Conservation (phyloP, 2,113 vertebrate species). For the Poecilia latipinna region DNA sequence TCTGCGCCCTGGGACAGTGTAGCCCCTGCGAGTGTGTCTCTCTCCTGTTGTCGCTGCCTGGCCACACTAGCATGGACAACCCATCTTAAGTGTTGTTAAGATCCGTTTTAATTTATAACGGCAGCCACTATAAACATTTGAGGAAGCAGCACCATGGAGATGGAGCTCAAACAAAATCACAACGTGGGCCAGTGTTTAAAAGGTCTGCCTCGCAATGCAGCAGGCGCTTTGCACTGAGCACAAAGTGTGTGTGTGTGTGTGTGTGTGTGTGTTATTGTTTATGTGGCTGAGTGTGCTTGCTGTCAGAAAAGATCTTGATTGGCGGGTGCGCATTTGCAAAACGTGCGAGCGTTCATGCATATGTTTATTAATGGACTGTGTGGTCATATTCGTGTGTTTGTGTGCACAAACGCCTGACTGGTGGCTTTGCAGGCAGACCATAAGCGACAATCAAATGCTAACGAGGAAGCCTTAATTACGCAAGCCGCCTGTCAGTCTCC, state of each 20-base stretch:
- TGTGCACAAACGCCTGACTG: slow-evolving; percentile 21
- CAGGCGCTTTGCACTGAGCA: slow-evolving; percentile 32
- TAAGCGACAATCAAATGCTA: slow-evolving; percentile 73
- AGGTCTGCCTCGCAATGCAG: slow-evolving; percentile 64
- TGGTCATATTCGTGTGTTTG: neutral
- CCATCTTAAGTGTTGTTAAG: slow-evolving; percentile 82
- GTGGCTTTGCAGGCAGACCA: slow-evolving; percentile 40
- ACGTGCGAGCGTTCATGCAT: slow-evolving; percentile 48
- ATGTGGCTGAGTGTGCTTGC: slow-evolving; percentile 35
- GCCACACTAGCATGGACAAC: slow-evolving; percentile 62
- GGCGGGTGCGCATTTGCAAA: slow-evolving; percentile 42
- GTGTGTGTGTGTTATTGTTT: slow-evolving; percentile 22
- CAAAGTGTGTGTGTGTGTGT: neutral
- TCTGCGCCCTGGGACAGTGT: slow-evolving; percentile 47
- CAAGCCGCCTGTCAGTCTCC: slow-evolving; percentile 27
- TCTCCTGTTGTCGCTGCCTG: slow-evolving; percentile 54
- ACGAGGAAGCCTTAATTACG: slow-evolving; percentile 49
- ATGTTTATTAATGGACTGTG: slow-evolving; percentile 49
- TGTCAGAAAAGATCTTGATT: slow-evolving; percentile 52
- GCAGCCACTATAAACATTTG: slow-evolving; percentile 82
- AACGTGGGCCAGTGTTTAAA: slow-evolving; percentile 83
- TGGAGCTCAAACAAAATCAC: slow-evolving; percentile 84
- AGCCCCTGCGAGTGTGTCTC: slow-evolving; percentile 36
- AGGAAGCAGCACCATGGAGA: slow-evolving; percentile 84
- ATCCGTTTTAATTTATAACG: slow-evolving; percentile 84